Evolutionary conservation across 2,113 vertebrate genomes (phyloP).

Genomic region (Ochotona princeps): DNA sequence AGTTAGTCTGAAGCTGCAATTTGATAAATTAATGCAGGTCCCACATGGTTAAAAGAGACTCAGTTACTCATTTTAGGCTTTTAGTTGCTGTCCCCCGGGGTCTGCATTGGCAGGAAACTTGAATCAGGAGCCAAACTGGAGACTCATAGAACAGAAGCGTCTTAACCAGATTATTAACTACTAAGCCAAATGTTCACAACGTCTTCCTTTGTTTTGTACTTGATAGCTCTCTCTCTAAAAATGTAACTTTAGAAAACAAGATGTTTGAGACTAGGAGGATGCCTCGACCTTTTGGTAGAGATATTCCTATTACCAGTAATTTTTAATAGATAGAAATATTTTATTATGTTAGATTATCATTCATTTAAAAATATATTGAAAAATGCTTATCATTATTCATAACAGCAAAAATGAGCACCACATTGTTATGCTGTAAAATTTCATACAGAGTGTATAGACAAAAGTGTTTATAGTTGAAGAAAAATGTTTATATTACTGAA

Average conservation of each 20-base stretch:
- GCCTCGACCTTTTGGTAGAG: neutral
- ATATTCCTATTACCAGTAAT: neutral
- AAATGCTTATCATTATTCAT: neutral
- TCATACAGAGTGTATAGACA: neutral
- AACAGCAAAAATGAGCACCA: neutral
- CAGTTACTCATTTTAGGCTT: too few species aligned
- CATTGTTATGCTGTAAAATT: neutral
- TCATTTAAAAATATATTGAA: neutral
- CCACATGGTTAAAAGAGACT: too few species aligned
- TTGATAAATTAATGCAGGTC: too few species aligned
- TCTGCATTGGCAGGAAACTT: too few species aligned
- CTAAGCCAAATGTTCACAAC: too few species aligned
- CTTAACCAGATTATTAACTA: too few species aligned
- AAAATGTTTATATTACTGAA: neutral
- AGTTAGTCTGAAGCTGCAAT: too few species aligned
- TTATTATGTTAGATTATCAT: neutral
- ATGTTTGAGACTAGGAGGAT: neutral
- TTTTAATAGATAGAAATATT: neutral
- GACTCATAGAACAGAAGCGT: too few species aligned
- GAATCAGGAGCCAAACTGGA: too few species aligned
- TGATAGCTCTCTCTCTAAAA: neutral
- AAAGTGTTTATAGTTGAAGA: neutral
- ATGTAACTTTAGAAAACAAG: neutral
- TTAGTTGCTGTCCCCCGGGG: too few species aligned
- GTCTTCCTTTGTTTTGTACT: neutral